Conservation (phyloP, 2,113 vertebrate genomes). For the Xiphophorus maculatus region DNA sequence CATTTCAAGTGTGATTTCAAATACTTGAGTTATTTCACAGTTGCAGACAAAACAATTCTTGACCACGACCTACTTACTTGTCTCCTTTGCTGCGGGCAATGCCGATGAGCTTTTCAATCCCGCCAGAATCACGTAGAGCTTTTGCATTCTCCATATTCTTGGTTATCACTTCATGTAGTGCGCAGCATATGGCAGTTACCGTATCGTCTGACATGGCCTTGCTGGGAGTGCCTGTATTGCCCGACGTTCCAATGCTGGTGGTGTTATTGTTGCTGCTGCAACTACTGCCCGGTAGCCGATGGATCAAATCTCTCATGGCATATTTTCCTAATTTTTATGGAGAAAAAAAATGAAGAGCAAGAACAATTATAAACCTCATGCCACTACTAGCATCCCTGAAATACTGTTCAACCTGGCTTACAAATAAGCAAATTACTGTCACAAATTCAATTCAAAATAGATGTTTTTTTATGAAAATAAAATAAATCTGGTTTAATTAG, state of each 20-base stretch:
- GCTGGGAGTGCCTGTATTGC: conserved; percentile 74
- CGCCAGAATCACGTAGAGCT: conserved; percentile 95
- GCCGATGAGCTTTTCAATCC: conserved; percentile 97
- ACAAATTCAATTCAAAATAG: not conserved
- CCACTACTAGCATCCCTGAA: not conserved
- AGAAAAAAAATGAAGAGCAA: not conserved
- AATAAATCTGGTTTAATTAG: not conserved
- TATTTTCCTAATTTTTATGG: conserved; percentile 87
- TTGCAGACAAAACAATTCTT: not conserved
- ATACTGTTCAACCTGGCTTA: not conserved
- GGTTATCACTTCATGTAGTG: conserved; percentile 98
- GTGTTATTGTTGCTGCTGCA: conserved; percentile 84
- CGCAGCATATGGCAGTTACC: conserved; percentile 97
- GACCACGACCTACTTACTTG: conserved; percentile 85
- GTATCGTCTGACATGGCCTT: conserved; percentile 99
- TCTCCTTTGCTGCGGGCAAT: conserved; percentile 99
- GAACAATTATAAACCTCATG: not conserved
- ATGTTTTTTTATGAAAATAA: not conserved
- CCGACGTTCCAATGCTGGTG: conserved; percentile 80
- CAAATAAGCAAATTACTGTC: not conserved
- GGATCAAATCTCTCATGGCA: conserved; percentile 97
- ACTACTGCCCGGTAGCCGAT: conserved; percentile 91
- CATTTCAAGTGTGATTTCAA: not conserved
- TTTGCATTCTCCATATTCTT: conserved; percentile 99
- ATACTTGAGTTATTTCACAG: not conserved